Evolutionary conservation across 1,140 invertebrate genomes (phyloP), one percentile per base, ranked within the genome.

Genomic region (Heterodera carotae): DNA sequence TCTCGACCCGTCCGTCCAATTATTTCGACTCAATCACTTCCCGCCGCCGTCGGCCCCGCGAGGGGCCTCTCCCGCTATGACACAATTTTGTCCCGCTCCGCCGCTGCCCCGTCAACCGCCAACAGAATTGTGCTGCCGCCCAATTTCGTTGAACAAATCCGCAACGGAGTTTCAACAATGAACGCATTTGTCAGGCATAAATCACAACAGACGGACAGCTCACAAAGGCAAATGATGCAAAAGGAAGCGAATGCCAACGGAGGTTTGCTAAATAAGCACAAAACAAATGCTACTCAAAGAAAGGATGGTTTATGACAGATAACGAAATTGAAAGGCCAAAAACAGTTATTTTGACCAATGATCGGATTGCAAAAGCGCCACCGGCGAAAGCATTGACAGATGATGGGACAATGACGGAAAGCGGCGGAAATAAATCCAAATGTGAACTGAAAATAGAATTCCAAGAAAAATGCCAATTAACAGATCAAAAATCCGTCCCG

Each of bases 61-160:
- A 33, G 67, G 0, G 34, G 76, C 43, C n/a, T 78, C n/a, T 10
- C 48, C 66, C 76, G 33, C 18, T 78, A 36, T 36, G 77, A 79
- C 8, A 78, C 77, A 1, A 62, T 59, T 34, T 53, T 78, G 39
- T 27, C 74, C 31, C 77, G 77, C 15, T 78, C 79, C 48, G 43
- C 76, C 27, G 33, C 59, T 64, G 72, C 34, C 43, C 43, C 77
- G 12, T 10, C 62, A 7, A 1, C 25, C 31, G 48, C 68, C 53
- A 56, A 53, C 34, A 33, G 77, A 7, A 60, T 78, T 59, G 22
- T 78, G 12, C 31, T 78, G 1, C 77, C 77, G 27, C 48, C 25
- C 1, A 79, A 34, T 27, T 69, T 78, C 59, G 59, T 78, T 29
- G 70, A 77, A 68, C 15, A 31, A 22, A 34, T 78, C n/a, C 60